Conservation (phyloP, 2,888 invertebrate genomes). For the Ctena decussata region DNA sequence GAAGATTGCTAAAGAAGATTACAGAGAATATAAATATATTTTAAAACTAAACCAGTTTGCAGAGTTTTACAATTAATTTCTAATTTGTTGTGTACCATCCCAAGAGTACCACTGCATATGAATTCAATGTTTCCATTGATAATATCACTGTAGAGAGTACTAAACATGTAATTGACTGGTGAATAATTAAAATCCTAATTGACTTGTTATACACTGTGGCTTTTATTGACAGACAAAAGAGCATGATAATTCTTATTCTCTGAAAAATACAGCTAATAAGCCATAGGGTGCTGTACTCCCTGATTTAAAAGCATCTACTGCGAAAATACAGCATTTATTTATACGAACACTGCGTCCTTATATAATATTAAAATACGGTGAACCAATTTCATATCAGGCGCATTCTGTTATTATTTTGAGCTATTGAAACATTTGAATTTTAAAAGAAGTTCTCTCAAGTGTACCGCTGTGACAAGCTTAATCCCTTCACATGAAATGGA, state of each 20-base stretch:
- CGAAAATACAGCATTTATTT: constrained; percentile 23
- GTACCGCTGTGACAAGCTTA: constrained; percentile 26
- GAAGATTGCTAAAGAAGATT: too few species aligned
- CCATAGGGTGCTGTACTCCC: constrained; percentile 11
- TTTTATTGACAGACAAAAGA: constrained; percentile 5
- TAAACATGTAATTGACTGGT: constrained; percentile 48
- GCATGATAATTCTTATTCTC: constrained; percentile 5
- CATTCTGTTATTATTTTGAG: constrained; percentile 32
- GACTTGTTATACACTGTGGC: constrained; percentile 28
- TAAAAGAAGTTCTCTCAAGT: constrained; percentile 38
- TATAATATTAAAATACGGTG: constrained; percentile 31
- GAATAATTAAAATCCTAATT: constrained; percentile 66
- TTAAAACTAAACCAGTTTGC: background rate
- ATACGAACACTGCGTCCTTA: constrained; percentile 43
- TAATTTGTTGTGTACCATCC: background rate
- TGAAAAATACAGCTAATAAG: background rate
- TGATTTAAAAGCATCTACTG: constrained; percentile 9
- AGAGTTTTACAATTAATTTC: background rate
- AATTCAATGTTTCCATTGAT: background rate
- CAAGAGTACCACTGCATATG: background rate
- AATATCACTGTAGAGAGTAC: constrained; percentile 3
- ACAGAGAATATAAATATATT: constrained; percentile 5
- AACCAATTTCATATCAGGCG: constrained; percentile 24
- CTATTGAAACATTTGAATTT: constrained; percentile 36
- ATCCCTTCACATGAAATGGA: constrained; percentile 34